Evolutionary conservation across 2,113 vertebrate genomes (phyloP).

Genomic region (Guaruba guarouba): DNA sequence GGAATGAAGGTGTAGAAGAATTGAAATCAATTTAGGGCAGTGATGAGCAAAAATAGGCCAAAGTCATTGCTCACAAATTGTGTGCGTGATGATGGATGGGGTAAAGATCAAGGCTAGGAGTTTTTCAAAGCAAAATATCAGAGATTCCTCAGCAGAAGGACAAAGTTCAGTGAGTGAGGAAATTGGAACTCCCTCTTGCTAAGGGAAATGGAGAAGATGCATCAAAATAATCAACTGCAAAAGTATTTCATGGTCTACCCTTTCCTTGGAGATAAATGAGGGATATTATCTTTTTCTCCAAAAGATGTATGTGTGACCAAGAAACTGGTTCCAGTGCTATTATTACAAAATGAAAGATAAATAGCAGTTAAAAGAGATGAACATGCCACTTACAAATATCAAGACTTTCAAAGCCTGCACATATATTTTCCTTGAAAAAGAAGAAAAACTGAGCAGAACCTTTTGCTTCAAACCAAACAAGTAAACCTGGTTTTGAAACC

Average conservation of each 20-base stretch:
- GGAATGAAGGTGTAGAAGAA: neutral
- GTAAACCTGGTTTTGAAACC: neutral
- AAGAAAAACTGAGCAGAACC: neutral
- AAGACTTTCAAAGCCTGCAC: neutral
- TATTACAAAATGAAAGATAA: neutral
- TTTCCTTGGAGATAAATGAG: neutral
- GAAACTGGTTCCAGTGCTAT: neutral
- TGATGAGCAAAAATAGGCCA: neutral
- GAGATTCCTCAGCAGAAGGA: neutral
- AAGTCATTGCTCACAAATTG: neutral
- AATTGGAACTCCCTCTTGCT: neutral
- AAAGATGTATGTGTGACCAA: neutral
- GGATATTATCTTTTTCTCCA: neutral
- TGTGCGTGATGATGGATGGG: neutral
- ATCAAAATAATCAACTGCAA: neutral
- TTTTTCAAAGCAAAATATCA: neutral
- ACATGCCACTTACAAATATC: neutral
- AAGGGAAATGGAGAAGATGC: neutral
- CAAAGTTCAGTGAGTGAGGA: constrained; percentile 1
- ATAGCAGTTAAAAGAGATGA: neutral
- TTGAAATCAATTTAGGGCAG: neutral
- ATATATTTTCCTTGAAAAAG: neutral
- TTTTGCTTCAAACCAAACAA: neutral
- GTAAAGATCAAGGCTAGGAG: neutral
- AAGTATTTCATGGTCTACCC: neutral